A percentile compares a stretch with the other conserved stretches of the same genome.
phyloP scores from a whole-genome alignment of 2,113 vertebrate species.

The Polyodon spathula region DNA sequence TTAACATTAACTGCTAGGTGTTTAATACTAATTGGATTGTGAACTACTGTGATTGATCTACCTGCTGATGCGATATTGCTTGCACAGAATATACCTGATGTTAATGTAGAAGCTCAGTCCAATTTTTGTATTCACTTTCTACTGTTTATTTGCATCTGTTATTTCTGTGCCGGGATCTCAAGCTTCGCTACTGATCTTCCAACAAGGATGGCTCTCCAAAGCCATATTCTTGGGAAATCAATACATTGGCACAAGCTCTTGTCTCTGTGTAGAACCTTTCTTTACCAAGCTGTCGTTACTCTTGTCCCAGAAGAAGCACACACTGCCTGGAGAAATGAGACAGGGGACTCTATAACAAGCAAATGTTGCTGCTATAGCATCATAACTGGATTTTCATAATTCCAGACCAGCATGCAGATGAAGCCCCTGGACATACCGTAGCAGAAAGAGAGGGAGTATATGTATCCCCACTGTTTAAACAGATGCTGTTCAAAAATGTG shows the following conservation, averaged over 20 bases:
- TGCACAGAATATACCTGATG: no score
- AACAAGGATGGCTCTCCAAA: background rate
- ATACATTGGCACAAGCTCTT: slow-evolving; percentile 8
- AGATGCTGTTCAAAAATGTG: background rate
- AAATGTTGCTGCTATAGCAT: background rate
- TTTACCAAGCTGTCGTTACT: slow-evolving; percentile 1
- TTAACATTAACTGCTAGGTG: no score
- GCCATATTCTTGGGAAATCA: slow-evolving; percentile 13
- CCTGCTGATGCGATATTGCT: no score
- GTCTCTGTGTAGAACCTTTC: slow-evolving; percentile 12
- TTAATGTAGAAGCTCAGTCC: no score
- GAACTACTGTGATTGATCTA: no score
- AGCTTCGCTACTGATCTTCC: no score
- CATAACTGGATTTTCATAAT: background rate
- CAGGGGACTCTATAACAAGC: background rate
- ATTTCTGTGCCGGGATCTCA: no score
- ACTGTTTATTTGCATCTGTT: no score
- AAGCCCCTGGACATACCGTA: background rate
- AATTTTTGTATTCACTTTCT: no score
- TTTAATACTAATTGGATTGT: no score
- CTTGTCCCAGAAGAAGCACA: background rate
- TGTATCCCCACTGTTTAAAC: background rate
- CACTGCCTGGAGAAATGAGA: background rate
- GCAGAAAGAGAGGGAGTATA: no score
- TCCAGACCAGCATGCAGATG: background rate